Evolutionary conservation across 2,888 invertebrate species (phyloP), one percentile per base, ranked within the genome.

Genomic region (Azorinus chamasolen): DNA sequence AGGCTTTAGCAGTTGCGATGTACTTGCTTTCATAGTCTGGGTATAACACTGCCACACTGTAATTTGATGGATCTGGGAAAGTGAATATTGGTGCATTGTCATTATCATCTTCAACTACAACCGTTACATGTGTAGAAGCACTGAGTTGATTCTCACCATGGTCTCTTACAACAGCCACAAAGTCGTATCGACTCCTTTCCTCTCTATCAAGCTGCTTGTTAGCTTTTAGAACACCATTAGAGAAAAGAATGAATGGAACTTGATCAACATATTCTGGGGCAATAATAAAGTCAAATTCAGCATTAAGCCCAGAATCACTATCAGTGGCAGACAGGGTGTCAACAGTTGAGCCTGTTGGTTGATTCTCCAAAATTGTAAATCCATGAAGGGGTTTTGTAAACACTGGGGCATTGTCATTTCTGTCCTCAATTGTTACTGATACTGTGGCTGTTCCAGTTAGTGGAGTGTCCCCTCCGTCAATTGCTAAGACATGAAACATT

Each of bases 11-110:
- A 1, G 57, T 62, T 2, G 82, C 70, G 10, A 82, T 76, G 50
- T 79, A 73, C 5, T 79, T 69, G 20, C 72, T 59, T 14, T 72
- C 72, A 62, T 43, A 65, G 25, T 64, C 74, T 39, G 81, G 84
- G 39, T 83, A 83, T 20, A 46, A 55, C 2, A 86, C 75, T 22
- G 81, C 79, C 14, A 85, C 69, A 39, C 70, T 72, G 50, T 85
- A 76, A 50, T 90, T 87, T 14, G 87, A 83, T n/a, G 81, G 83
- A 54, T 83, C 88, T 10, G 90, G 90, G 59, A 84, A 87, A 3
- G 79, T 73, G 58, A 92, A 83, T 0, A 77, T 55, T 0, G 92
- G 92, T 0, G 79, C 32, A 51, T 88, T 85, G 55, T 89, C 89
- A 58, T 88, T 88, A 0, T 59, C 72, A 61, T 89, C 89, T 39